Evolutionary conservation across 2,797 vertebrate genomes (phyloP).

Genomic region (Molossus alvarezi): DNA sequence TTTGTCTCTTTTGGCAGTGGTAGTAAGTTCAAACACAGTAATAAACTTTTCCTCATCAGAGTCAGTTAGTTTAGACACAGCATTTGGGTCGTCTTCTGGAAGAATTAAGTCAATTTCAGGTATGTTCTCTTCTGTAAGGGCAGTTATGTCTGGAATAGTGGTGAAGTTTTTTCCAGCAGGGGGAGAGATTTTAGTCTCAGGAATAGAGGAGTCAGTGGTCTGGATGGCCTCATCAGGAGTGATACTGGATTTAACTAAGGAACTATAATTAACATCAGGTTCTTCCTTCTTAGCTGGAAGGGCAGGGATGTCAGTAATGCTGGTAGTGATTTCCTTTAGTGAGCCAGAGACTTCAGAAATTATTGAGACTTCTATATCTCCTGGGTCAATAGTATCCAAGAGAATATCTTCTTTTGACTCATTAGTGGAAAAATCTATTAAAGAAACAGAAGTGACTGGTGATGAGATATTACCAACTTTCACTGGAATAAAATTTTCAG

Average conservation of each 20-base stretch:
- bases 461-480: conserved; percentile 65
- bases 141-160: conserved; percentile 51
- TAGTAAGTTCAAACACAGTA: conserved; percentile 79
- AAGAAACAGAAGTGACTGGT: conserved; percentile 70
- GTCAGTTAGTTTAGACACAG: conserved; percentile 25
- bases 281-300: not conserved
- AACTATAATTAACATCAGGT: not conserved
- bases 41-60: conserved; percentile 75
- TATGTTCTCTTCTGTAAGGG: conserved; percentile 50
- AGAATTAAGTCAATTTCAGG: conserved; percentile 49
- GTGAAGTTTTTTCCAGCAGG: conserved; percentile 22
- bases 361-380: not conserved
- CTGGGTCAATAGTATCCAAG: conserved; percentile 1
- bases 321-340: not conserved
- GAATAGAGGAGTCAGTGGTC: not conserved
- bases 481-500: conserved; percentile 63
- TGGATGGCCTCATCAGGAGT: not conserved
- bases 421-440: conserved; percentile 76
- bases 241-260: not conserved
- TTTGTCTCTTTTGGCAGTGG: conserved; percentile 55
- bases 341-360: not conserved
- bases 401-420: conserved; percentile 62
- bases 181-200: conserved; percentile 54
- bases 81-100: conserved; percentile 27
- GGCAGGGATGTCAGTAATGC: not conserved